Percentiles rank a stretch among this genome's conserved stretches.
Evolutionary conservation across 1,140 invertebrate species (phyloP).

Genomic region (Calephelis virginiensis): DNA sequence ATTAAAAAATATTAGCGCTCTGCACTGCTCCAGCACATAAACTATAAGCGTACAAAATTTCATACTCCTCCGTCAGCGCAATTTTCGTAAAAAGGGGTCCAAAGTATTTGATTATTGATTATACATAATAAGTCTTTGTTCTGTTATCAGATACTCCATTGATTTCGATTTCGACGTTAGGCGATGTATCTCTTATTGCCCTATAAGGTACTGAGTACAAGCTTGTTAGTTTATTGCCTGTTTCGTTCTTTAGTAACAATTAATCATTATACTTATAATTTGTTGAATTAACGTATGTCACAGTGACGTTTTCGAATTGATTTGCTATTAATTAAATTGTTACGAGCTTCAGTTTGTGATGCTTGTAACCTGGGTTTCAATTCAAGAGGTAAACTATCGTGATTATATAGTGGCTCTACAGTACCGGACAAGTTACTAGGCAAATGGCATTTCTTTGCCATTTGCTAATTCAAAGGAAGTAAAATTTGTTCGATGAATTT

Average conservation of each 20-base stretch:
- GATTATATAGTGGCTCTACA: slow-evolving; percentile 33
- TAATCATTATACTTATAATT: no score
- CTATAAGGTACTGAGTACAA: no score
- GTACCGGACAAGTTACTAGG: slow-evolving; percentile 24
- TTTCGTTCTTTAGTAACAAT: no score
- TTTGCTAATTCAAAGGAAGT: slow-evolving; percentile 31
- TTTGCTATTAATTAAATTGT: slow-evolving; percentile 28
- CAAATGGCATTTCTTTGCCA: slow-evolving; percentile 31
- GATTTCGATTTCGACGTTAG: not conserved
- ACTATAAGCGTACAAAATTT: no score
- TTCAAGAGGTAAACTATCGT: slow-evolving; percentile 25
- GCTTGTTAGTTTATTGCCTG: no score
- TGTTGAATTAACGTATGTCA: no score
- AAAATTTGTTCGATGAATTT: slow-evolving; percentile 28
- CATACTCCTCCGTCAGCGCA: no score
- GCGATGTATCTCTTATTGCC: not conserved
- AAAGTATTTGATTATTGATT: no score
- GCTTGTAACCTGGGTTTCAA: slow-evolving; percentile 30
- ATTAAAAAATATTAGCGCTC: no score
- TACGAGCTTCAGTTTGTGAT: slow-evolving; percentile 23
- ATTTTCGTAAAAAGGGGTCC: no score
- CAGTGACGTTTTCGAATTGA: no score
- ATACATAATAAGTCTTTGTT: slow-evolving; percentile 2
- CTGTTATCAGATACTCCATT: not conserved
- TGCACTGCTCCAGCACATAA: no score